Evolutionary conservation across 2,888 invertebrate species (phyloP).

Genomic region (Caenorhabditis sp.): DNA sequence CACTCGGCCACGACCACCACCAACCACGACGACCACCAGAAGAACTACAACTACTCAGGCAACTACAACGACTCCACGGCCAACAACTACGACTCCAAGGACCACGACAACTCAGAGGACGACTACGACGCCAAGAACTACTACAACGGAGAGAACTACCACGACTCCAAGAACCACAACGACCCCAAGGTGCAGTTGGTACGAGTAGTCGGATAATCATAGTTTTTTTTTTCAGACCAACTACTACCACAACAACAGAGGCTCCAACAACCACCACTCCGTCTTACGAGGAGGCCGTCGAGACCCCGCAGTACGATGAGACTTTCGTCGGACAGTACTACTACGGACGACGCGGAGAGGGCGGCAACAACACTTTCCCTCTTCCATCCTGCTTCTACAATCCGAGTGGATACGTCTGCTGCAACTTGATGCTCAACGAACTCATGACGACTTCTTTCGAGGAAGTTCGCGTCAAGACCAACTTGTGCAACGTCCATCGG

Average conservation of each 20-base stretch:
- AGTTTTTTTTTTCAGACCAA: conserved; percentile 38
- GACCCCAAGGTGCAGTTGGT: background rate
- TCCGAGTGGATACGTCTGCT: conserved; percentile 76
- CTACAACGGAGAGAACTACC: conserved; percentile 8
- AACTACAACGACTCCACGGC: conserved; percentile 44
- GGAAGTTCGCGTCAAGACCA: conserved; percentile 63
- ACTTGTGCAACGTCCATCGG: conserved; percentile 70
- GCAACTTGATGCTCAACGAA: conserved; percentile 74
- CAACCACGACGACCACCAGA: conserved; percentile 38
- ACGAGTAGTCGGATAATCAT: background rate
- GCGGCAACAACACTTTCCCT: conserved; percentile 69
- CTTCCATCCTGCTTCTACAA: conserved; percentile 78
- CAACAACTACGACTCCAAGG: conserved; percentile 31
- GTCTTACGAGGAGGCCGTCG: conserved; percentile 48
- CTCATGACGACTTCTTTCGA: conserved; percentile 73
- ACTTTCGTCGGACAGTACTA: conserved; percentile 67
- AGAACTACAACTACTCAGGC: conserved; percentile 29
- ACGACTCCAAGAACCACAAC: conserved; percentile 14
- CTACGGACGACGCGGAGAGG: conserved; percentile 63
- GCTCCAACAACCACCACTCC: conserved; percentile 44
- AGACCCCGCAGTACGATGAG: conserved; percentile 60
- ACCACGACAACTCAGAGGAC: conserved; percentile 38
- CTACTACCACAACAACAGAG: conserved; percentile 39
- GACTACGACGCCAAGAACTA: conserved; percentile 27
- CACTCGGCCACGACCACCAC: conserved; percentile 27